Evolutionary conservation across 1,140 invertebrate genomes (phyloP), one percentile per base, ranked within the genome.

Genomic region (Neodiprion fabricii): DNA sequence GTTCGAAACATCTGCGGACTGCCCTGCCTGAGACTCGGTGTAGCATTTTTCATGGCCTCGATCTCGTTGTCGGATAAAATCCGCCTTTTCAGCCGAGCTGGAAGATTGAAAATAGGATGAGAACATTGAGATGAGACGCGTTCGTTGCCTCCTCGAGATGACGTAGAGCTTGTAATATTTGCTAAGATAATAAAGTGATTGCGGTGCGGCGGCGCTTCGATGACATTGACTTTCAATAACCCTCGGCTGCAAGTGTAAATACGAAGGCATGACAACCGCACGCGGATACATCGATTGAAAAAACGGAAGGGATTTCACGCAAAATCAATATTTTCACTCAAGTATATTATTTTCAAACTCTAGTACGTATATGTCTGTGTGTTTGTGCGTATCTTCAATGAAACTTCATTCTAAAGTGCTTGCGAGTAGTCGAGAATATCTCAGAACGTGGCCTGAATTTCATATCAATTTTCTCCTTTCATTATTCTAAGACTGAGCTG

Each of bases 41-140:
- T 98, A 72, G 89, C 88, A 77, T 95, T 93, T 71, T 94, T 91
- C 79, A 98, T 93, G 67, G 91, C 88, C 9, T 96, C 93, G 9
- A 98, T 90, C 80, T 99, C 96, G 67, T 93, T 93, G 21, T 91
- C 89, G 0, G 89, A 91, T 12, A 99, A 85, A 12, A 92, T 87
- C 40, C 93, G 91, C 66, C 97, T 92, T 83, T 97, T 97, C n/a
- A 98, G 88, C 67, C 97, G 93, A 75, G 97, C 97, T 98, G 87
- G 70, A 89, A 89, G 74, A 79, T 83, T 72, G 80, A 78, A 74
- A 67, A 73, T 71, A 48, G 14, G 40, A 10, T 67, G 70, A 72
- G 10, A 9, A 5, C 14, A n/a, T 70, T 40, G 68, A n/a, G 14
- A 7, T 14, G 14, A 66, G 65, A 40, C 3, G 11, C 11, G n/a